Percentiles rank a stretch among this genome's conserved stretches.
Conservation (phyloP, 2,888 invertebrate genomes). For the Drosophila pegasa region DNA sequence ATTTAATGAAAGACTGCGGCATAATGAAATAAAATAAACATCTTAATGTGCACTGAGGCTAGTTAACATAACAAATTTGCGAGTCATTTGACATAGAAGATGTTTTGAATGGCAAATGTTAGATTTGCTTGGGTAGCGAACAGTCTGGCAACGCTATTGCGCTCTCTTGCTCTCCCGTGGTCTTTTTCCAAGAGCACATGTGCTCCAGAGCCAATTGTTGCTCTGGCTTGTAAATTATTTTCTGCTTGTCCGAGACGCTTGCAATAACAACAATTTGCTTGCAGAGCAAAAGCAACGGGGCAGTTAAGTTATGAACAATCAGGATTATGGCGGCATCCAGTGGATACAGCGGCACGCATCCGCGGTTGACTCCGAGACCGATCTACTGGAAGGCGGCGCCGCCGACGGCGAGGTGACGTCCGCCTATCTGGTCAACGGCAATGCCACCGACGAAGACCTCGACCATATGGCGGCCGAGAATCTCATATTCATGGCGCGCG, state of each 20-base stretch:
- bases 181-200: conserved; percentile 65
- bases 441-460: conserved; percentile 71
- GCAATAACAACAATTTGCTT: conserved; percentile 42
- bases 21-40: neutral
- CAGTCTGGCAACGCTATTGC: conserved; percentile 54
- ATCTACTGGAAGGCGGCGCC: conserved; percentile 65
- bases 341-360: conserved; percentile 80
- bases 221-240: conserved; percentile 43
- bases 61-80: neutral
- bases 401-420: conserved; percentile 53
- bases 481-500: conserved; percentile 87
- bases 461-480: conserved; percentile 89
- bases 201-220: conserved; percentile 68
- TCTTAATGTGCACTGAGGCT: neutral
- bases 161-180: conserved; percentile 61
- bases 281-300: conserved; percentile 36
- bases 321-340: conserved; percentile 78
- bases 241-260: conserved; percentile 16
- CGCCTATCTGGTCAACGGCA: conserved; percentile 52
- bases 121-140: neutral
- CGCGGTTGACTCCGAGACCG: conserved; percentile 67
- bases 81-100: too few species aligned
- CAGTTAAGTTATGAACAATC: conserved; percentile 71
- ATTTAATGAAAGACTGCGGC: neutral
- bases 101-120: conserved; percentile 5